Evolutionary conservation across 2,888 invertebrate species (phyloP), one percentile per base, ranked within the genome.

Genomic region (Chaitophorus viminalis): DNA sequence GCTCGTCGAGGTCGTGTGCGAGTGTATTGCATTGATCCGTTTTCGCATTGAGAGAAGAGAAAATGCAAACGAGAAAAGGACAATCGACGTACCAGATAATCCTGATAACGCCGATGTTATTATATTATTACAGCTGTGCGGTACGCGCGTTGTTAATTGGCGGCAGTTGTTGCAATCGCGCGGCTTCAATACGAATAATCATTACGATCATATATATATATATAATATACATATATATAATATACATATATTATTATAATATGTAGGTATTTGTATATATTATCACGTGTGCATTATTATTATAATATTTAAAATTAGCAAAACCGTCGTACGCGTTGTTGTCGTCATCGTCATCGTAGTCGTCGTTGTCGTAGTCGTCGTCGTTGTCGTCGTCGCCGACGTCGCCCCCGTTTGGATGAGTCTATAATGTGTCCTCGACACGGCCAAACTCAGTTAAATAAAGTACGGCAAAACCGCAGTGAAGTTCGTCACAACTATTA

Each of bases 371-470:
- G 39, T 11, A 9, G 65, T 21, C 21, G 18, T 9, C 79, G 78
- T 4, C 31, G 54, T 33, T 33, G 21, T 0, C 46, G 68, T 17
- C 36, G 81, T 21, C 46, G 21, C 18, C 25, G 72, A 72, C 52
- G 70, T 52, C 72, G 29, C 36, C 31, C 82, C 36, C 74, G 68
- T 74, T 36, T 36, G 36, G 79, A 68, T n/a, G 68, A 81, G 85
- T 74, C 70, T 75, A 29, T 11, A 25, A 9, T 78, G 86, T 54
- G 86, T 86, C 86, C 86, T 86, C 86, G 86, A 52, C 78, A 54
- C 33, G 33, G 33, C 52, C 78, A 9, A 29, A 85, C 84, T 33
- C 68, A 33, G 74, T 79, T n/a, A 31, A 75, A 74, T 81, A 74
- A 81, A 74, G 76, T 68, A 33, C 87, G 31, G 46, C 46, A 75